Evolutionary conservation across 1,140 invertebrate species (phyloP).

Genomic region (Diachasma alloeum): DNA sequence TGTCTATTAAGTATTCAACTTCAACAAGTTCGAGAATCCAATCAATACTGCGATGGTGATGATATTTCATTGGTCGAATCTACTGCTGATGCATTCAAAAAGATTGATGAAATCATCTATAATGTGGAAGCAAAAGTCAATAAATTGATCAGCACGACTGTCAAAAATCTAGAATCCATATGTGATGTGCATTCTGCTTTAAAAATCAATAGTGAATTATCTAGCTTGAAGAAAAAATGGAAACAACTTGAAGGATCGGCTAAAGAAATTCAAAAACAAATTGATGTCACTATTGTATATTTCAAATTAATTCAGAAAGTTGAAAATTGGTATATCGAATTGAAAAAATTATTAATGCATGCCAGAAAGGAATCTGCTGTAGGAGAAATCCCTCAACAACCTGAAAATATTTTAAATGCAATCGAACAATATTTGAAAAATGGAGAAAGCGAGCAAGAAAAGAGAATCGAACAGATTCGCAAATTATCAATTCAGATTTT

Average conservation of each 20-base stretch:
- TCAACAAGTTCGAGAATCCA: slow-evolving; percentile 38
- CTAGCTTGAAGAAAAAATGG: slow-evolving; percentile 77
- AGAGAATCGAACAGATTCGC: slow-evolving; percentile 74
- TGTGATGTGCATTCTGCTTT: slow-evolving; percentile 64
- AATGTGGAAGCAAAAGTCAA: slow-evolving; percentile 78
- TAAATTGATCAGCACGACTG: slow-evolving; percentile 75
- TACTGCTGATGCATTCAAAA: slow-evolving; percentile 75
- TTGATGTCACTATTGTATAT: slow-evolving; percentile 68
- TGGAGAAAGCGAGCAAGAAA: slow-evolving; percentile 73
- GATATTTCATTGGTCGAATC: slow-evolving; percentile 75
- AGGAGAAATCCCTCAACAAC: slow-evolving; percentile 72
- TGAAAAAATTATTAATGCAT: slow-evolving; percentile 74
- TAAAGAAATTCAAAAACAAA: slow-evolving; percentile 70
- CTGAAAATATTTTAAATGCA: slow-evolving; percentile 69
- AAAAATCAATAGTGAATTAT: slow-evolving; percentile 72
- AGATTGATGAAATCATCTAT: slow-evolving; percentile 84
- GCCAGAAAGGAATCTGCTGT: slow-evolving; percentile 74
- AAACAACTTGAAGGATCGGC: slow-evolving; percentile 76
- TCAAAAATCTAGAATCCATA: slow-evolving; percentile 68
- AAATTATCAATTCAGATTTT: slow-evolving; percentile 73
- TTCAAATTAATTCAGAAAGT: slow-evolving; percentile 69
- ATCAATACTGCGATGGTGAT: slow-evolving; percentile 65
- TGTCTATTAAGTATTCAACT: slow-evolving; percentile 50
- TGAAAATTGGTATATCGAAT: slow-evolving; percentile 79
- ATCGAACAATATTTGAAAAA: slow-evolving; percentile 75